Evolutionary conservation across 2,888 invertebrate genomes (phyloP).

Genomic region (Drosophila trichaetosa): DNA sequence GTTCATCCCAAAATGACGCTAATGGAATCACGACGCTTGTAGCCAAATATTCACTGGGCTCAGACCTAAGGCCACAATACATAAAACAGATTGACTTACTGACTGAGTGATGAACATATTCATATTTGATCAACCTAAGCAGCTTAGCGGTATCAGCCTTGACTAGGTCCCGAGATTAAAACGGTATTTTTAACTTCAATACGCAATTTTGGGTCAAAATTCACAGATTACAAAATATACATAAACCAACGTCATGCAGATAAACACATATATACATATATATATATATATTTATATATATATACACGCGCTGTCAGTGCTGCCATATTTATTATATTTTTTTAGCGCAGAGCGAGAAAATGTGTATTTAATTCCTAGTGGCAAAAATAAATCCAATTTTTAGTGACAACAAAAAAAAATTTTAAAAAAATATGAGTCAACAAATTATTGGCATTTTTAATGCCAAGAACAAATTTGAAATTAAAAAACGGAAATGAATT

Average conservation of each 20-base stretch:
- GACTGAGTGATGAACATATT: background rate
- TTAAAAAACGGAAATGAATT: background rate
- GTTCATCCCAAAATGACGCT: slow-evolving; percentile 37
- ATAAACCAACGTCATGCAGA: background rate
- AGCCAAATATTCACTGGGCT: slow-evolving; percentile 32
- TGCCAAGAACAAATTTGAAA: background rate
- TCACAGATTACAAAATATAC: background rate
- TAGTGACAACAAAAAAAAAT: too few relatives aligned
- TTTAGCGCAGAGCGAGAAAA: background rate
- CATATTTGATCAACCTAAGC: slow-evolving; percentile 2
- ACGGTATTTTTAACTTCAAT: background rate
- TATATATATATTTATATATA: background rate
- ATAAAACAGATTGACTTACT: background rate
- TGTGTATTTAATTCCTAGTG: background rate
- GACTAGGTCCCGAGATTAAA: background rate
- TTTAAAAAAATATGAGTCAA: background rate
- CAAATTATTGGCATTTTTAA: background rate
- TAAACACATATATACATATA: background rate
- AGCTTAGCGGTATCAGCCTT: background rate
- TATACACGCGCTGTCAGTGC: background rate
- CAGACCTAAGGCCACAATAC: background rate
- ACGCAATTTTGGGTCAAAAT: background rate
- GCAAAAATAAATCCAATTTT: background rate
- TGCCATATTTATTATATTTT: background rate
- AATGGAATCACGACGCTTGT: slow-evolving; percentile 51